Evolutionary conservation across 2,888 invertebrate genomes (phyloP).

Genomic region (Congeria kusceri): DNA sequence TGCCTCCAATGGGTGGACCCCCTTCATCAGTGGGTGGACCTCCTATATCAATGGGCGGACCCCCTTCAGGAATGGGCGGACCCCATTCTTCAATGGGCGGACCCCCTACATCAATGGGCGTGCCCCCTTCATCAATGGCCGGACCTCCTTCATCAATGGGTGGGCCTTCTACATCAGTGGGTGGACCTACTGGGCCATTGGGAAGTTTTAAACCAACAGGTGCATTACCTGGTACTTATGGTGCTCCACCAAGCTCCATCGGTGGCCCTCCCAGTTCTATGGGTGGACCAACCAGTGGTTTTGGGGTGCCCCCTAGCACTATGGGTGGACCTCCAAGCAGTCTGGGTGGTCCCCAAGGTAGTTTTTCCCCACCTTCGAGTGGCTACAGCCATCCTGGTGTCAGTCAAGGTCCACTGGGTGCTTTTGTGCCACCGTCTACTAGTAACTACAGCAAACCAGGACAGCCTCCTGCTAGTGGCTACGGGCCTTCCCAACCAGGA

Average conservation of each 20-base stretch:
- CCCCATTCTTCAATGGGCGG: too few relatives aligned
- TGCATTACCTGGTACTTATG: neutral
- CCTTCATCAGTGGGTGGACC: neutral
- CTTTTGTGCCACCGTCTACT: neutral
- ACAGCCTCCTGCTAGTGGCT: conserved; percentile 33
- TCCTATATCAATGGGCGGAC: too few relatives aligned
- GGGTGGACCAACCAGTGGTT: conserved; percentile 20
- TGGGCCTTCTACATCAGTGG: too few relatives aligned
- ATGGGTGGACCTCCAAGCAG: conserved; percentile 20
- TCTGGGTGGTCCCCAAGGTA: conserved; percentile 25
- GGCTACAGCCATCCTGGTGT: conserved; percentile 28
- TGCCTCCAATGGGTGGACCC: conserved; percentile 1
- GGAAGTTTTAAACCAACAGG: too few relatives aligned
- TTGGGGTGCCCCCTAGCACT: conserved; percentile 31
- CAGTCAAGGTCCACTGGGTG: conserved; percentile 41
- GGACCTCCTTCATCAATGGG: neutral
- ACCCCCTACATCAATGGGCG: too few relatives aligned
- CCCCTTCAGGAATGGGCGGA: too few relatives aligned
- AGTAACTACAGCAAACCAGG: conserved; percentile 6
- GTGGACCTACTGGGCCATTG: neutral
- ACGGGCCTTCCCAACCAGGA: conserved; percentile 23
- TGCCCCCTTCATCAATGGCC: too few relatives aligned
- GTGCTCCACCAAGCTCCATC: conserved; percentile 28
- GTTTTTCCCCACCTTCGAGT: conserved; percentile 43
- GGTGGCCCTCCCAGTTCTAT: conserved; percentile 17